phyloP scores from a whole-genome alignment of 2,113 vertebrate genomes.

The Pipra filicauda region DNA sequence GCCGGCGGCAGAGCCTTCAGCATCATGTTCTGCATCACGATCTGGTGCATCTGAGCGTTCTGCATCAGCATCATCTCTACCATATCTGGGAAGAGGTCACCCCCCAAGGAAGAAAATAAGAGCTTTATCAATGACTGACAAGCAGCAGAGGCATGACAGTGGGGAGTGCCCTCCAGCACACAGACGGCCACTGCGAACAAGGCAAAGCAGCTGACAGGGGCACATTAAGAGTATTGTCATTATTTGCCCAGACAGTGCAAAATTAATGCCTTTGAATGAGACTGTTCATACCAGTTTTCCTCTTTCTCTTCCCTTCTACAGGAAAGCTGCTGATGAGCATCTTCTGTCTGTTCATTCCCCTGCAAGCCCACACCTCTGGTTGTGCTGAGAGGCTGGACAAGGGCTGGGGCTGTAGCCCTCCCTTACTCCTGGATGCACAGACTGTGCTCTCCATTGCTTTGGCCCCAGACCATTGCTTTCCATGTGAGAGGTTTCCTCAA shows the following conservation, averaged over 20 bases:
- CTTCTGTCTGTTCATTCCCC: not conserved
- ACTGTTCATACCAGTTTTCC: not conserved
- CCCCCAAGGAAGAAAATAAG: not conserved
- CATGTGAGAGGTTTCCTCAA: not conserved
- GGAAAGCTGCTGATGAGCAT: not conserved
- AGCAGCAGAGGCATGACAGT: not conserved
- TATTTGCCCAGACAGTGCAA: not conserved
- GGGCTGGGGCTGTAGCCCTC: not conserved
- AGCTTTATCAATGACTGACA: not conserved
- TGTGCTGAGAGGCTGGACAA: not conserved
- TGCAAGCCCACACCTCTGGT: not conserved
- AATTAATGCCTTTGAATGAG: not conserved
- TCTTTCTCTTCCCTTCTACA: not conserved
- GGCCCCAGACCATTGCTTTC: not conserved
- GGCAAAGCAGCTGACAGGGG: not conserved
- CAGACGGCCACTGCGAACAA: not conserved
- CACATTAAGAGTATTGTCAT: not conserved
- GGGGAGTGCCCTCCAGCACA: not conserved
- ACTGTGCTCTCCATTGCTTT: not conserved
- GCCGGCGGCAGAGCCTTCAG: constrained; percentile 79
- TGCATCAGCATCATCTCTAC: constrained; percentile 90
- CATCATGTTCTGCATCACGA: constrained; percentile 90
- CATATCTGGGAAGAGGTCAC: constrained; percentile 73
- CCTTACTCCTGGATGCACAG: not conserved
- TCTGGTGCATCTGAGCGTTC: constrained; percentile 89